These are phyloP conservation scores for Laothoe populi DNA, from an alignment of 2,888 invertebrate species.

Conservation along the genomic window DNA sequence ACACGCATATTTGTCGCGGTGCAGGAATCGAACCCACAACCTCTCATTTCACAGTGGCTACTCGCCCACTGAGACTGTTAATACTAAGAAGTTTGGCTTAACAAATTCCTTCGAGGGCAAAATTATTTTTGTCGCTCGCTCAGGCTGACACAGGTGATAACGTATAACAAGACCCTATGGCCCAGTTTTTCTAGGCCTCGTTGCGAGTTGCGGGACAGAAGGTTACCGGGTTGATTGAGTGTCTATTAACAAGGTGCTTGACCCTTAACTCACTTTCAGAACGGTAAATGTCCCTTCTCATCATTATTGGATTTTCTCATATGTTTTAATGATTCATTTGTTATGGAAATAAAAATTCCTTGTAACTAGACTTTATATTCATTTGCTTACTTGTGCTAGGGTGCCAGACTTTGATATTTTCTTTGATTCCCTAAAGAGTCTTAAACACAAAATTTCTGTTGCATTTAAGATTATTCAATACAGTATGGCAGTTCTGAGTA, in stretches of 20 bases:
- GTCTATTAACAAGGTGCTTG: not conserved
- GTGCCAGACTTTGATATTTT: no score
- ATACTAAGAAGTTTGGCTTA: no score
- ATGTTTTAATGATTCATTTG: not conserved
- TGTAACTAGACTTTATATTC: not conserved
- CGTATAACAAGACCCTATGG: not conserved
- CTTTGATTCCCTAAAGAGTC: no score
- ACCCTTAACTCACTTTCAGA: not conserved
- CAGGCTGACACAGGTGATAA: not conserved
- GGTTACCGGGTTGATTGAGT: conserved; percentile 20
- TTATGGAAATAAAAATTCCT: not conserved
- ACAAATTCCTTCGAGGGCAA: no score
- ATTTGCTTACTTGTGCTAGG: no score
- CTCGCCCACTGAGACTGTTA: no score
- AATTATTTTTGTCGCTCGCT: not conserved
- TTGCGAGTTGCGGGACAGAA: conserved; percentile 1
- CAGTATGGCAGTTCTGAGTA: no score
- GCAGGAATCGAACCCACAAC: no score
- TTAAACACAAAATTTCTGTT: no score
- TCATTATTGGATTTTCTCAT: not conserved
- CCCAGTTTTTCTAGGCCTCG: conserved; percentile 7
- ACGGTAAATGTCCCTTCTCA: conserved; percentile 1
- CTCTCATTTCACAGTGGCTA: no score
- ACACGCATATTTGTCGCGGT: no score
- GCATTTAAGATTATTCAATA: no score